A percentile compares a stretch with the other conserved stretches of the same genome.
These are phyloP conservation scores for Heliothis peltigera DNA, from an alignment of 2,888 invertebrate species.

Conservation along the genomic window DNA sequence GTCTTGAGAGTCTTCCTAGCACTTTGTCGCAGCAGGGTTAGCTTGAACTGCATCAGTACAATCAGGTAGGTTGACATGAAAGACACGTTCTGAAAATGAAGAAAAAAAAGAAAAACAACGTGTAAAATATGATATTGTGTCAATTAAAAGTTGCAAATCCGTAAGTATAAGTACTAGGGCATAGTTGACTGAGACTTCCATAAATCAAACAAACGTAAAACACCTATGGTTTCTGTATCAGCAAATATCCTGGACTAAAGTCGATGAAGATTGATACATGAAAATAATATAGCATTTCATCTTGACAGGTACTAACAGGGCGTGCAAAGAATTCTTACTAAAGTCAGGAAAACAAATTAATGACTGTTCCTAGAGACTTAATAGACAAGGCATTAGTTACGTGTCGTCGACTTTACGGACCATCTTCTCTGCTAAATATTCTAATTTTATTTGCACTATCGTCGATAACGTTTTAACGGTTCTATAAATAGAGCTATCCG, in stretches of 20 bases:
- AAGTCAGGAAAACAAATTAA: conserved; percentile 41
- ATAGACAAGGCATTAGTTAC: conserved; percentile 31
- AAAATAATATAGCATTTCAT: no score
- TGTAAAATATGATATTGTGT: no score
- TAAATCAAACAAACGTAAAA: no score
- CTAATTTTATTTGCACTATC: conserved; percentile 38
- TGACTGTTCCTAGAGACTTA: conserved; percentile 14
- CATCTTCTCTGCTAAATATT: conserved; percentile 8
- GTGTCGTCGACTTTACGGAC: conserved; percentile 40
- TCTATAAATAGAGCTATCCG: conserved; percentile 31
- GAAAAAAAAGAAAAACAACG: neutral
- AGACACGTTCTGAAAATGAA: conserved; percentile 92
- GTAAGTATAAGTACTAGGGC: no score
- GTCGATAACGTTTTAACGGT: conserved; percentile 33
- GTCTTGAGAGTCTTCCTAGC: conserved; percentile 77
- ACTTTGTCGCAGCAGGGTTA: conserved; percentile 90
- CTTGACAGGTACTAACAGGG: conserved; percentile 37
- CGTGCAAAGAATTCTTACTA: conserved; percentile 20
- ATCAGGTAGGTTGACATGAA: conserved; percentile 93
- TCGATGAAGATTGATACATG: no score
- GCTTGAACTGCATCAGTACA: conserved; percentile 93
- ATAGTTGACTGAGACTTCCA: no score
- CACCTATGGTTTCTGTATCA: no score
- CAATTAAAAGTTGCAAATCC: no score
- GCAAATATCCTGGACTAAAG: no score